phyloP scores from a whole-genome alignment of 2,113 vertebrate genomes.

The Catagonus wagneri region DNA sequence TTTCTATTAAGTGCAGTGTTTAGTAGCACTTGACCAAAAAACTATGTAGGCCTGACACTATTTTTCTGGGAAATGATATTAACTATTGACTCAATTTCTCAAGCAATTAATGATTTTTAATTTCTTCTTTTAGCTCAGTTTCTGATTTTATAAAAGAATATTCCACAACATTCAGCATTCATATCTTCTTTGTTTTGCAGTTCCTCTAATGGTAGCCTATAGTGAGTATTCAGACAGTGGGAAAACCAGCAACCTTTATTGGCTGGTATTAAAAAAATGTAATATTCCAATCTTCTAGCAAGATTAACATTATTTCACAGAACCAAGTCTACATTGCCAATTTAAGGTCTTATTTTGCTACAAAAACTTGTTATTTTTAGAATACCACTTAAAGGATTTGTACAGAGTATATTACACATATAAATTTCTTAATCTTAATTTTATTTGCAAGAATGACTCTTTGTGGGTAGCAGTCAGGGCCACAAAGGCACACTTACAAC shows the following conservation, averaged over 20 bases:
- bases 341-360: background rate
- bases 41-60: background rate
- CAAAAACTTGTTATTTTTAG: background rate
- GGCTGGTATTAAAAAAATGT: background rate
- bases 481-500: background rate
- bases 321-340: background rate
- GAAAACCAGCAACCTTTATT: background rate
- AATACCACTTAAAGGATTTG: background rate
- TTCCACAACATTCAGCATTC: background rate
- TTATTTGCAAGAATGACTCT: background rate
- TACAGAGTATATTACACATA: background rate
- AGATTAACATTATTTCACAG: background rate
- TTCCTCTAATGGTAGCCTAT: background rate
- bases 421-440: background rate
- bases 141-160: background rate
- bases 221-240: background rate
- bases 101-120: background rate
- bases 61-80: background rate
- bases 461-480: background rate
- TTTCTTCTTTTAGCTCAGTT: conserved; percentile 7
- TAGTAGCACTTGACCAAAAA: background rate
- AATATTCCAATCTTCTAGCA: background rate
- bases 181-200: background rate
- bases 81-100: conserved; percentile 6
- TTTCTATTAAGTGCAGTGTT: background rate